A percentile compares a stretch with the other conserved stretches of the same genome.
Evolutionary conservation across 2,888 invertebrate species (phyloP).

Genomic region (Meteorus colon): DNA sequence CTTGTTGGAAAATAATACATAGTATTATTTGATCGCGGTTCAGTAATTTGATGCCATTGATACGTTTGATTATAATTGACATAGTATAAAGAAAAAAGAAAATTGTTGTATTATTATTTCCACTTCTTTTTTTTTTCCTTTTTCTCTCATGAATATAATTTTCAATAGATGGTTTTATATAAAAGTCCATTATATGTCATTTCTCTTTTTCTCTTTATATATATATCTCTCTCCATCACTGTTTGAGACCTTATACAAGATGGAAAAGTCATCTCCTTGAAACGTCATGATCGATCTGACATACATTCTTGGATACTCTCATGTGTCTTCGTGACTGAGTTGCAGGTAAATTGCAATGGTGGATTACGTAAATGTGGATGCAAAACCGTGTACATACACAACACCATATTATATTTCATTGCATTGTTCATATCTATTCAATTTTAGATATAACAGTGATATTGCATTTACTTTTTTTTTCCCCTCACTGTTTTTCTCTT

Average conservation of each 20-base stretch:
- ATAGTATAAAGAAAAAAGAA: background rate
- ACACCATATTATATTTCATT: background rate
- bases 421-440: background rate
- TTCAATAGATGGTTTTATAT: background rate
- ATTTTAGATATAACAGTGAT: background rate
- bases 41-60: slow-evolving; percentile 7
- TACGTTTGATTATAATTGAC: background rate
- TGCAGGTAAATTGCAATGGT: slow-evolving; percentile 42
- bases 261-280: slow-evolving; percentile 60
- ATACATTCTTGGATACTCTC: slow-evolving; percentile 54
- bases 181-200: background rate
- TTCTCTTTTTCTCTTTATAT: background rate
- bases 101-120: background rate
- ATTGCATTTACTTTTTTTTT: background rate
- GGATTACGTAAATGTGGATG: slow-evolving; percentile 41
- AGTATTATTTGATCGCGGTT: background rate
- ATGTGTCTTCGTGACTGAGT: slow-evolving; percentile 23
- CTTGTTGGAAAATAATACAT: background rate
- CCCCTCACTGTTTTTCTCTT: background rate
- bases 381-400: background rate
- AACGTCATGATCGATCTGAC: slow-evolving; percentile 60
- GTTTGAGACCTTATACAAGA: slow-evolving; percentile 17
- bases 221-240: background rate
- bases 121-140: background rate
- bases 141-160: background rate